Evolutionary conservation across 2,797 vertebrate species (phyloP).

Genomic region (Gymnoscopelus microlampas): DNA sequence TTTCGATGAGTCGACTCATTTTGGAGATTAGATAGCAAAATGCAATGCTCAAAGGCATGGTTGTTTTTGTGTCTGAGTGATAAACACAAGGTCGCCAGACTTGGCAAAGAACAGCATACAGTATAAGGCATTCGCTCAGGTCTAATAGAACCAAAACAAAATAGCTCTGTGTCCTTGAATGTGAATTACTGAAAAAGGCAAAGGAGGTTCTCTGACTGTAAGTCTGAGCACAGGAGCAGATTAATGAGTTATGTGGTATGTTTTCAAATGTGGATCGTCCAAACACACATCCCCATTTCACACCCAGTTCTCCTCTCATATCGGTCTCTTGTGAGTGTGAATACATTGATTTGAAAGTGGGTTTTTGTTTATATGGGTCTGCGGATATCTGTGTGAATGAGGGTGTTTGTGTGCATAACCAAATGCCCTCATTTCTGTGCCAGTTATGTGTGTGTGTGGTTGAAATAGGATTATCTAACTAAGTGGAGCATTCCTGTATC

Average conservation of each 20-base stretch:
- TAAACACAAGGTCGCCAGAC: constrained; percentile 1
- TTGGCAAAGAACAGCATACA: background rate
- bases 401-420: constrained; percentile 6
- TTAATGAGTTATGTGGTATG: constrained; percentile 40
- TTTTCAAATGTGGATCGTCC: constrained; percentile 48
- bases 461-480: constrained; percentile 74
- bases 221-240: constrained; percentile 26
- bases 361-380: constrained; percentile 24
- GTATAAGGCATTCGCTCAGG: constrained; percentile 8
- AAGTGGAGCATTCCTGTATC: constrained; percentile 65
- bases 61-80: constrained; percentile 8
- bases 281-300: constrained; percentile 53
- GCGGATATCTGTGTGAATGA: constrained; percentile 9
- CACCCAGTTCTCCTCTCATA: constrained; percentile 40
- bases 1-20: constrained; percentile 31
- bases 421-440: constrained; percentile 59
- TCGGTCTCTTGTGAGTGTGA: constrained; percentile 42
- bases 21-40: constrained; percentile 44
- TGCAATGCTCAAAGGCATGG: constrained; percentile 6
- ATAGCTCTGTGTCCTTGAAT: constrained; percentile 22
- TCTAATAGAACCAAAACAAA: constrained; percentile 11
- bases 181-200: constrained; percentile 22
- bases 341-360: constrained; percentile 58
- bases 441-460: constrained; percentile 57
- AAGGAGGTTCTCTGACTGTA: background rate